Evolutionary conservation across 2,888 invertebrate genomes (phyloP), one percentile per base, ranked within the genome.

Genomic region (Drepana falcataria): DNA sequence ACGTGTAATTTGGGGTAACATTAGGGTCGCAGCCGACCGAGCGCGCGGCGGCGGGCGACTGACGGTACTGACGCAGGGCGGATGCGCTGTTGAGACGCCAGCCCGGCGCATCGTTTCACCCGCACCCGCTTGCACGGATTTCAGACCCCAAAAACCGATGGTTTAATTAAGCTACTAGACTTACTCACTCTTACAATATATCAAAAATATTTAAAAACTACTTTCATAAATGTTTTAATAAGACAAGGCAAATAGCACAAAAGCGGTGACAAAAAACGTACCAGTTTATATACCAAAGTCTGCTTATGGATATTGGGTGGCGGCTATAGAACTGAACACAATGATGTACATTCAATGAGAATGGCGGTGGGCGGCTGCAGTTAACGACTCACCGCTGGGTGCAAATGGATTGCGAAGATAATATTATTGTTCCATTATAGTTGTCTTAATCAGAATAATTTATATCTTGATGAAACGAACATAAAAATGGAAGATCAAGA

Each of bases 11-110:
- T 59, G 63, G 59, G 61, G 61, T 60, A 56, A 59, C 61, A 59
- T 65, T 21, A 64, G 64, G 81, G 80, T 83, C 81, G 84, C 87
- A 67, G 83, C 85, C 88, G 74, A 84, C 88, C 87, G 83, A 70
- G 82, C 82, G 85, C 83, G 75, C 87, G 85, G 86, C 87, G 85
- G 86, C 88, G 83, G 80, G 75, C 86, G 81, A 86, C 89, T 85
- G 81, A 69, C 81, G 81, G 75, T 71, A 83, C 76, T 87, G 88
- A 77, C 89, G 89, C 89, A 88, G 88, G 87, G 87, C 86, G 83
- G 86, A 84, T 86, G 89, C 89, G 87, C 86, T 40, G 51, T 51
- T 33, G 7, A 7, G 44, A 37, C 85, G 82, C 82, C 80, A 73
- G 81, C 79, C 80, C 75, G 81, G 83, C 86, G 87, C 88, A 88